phyloP scores from a whole-genome alignment of 2,797 vertebrate species.

The Otus scops region DNA sequence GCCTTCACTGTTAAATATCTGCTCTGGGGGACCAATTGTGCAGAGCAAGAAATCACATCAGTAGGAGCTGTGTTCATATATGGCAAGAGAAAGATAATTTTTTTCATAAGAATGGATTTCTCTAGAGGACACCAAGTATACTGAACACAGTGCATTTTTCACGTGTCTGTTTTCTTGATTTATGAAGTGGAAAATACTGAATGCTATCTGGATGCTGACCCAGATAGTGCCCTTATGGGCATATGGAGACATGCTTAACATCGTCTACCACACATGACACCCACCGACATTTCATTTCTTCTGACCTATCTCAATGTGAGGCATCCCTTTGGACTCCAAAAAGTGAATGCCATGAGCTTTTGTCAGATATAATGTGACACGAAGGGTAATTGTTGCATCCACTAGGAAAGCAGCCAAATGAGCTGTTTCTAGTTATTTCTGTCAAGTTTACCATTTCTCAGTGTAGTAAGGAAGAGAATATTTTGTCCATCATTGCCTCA shows the following conservation, averaged over 20 bases:
- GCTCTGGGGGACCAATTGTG: background rate
- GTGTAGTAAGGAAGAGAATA: background rate
- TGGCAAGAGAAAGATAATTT: background rate
- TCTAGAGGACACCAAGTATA: background rate
- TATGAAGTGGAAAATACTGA: background rate
- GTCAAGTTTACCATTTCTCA: background rate
- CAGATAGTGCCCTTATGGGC: background rate
- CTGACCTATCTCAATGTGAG: background rate
- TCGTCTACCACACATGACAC: background rate
- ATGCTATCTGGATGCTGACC: background rate
- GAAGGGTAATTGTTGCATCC: background rate
- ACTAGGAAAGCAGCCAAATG: background rate
- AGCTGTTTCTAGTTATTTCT: background rate
- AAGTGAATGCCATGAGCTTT: background rate
- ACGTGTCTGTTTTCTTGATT: background rate
- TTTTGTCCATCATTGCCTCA: background rate
- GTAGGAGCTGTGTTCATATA: accelerated
- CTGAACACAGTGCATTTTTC: background rate
- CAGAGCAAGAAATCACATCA: background rate
- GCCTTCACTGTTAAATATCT: background rate
- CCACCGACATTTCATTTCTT: background rate
- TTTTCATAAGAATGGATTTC: background rate
- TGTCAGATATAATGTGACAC: background rate
- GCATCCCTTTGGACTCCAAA: background rate
- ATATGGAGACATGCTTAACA: background rate